These are phyloP conservation scores for Cheilosia vernalis DNA, from an alignment of 2,888 invertebrate genomes.

Conservation along the genomic window DNA sequence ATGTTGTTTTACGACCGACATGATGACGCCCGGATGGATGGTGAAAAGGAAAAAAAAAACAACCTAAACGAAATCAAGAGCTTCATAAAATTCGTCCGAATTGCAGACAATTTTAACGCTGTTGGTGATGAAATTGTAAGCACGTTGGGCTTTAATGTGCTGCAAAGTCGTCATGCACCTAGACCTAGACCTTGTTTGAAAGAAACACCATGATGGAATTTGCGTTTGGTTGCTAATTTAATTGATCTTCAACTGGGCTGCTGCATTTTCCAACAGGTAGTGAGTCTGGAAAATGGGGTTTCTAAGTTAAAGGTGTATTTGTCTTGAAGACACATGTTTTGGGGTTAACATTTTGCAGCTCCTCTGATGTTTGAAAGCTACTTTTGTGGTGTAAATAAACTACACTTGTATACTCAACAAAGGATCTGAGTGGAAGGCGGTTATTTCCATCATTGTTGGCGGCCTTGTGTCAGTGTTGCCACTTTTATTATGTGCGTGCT, in stretches of 20 bases:
- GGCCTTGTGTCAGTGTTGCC: too few relatives aligned
- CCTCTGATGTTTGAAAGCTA: too few relatives aligned
- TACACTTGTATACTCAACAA: too few relatives aligned
- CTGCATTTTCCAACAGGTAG: constrained; percentile 1
- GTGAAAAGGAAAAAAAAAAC: neutral
- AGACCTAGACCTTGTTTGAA: neutral
- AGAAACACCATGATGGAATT: neutral
- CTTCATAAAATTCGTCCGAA: constrained; percentile 14
- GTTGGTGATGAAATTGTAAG: constrained; percentile 20
- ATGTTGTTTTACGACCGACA: constrained; percentile 37
- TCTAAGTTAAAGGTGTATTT: too few relatives aligned
- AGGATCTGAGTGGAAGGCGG: too few relatives aligned
- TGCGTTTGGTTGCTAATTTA: neutral
- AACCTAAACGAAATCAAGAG: neutral
- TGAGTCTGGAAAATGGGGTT: too few relatives aligned
- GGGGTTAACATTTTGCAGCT: too few relatives aligned
- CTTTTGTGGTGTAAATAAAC: too few relatives aligned
- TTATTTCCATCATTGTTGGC: too few relatives aligned
- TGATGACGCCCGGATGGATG: constrained; percentile 1
- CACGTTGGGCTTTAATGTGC: constrained; percentile 31
- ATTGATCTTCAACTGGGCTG: neutral
- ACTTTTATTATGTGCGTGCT: too few relatives aligned
- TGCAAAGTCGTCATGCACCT: neutral
- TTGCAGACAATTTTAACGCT: constrained; percentile 6
- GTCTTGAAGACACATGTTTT: too few relatives aligned